Evolutionary conservation across 2,113 vertebrate species (phyloP).

Genomic region (Xyrauchen texanus): DNA sequence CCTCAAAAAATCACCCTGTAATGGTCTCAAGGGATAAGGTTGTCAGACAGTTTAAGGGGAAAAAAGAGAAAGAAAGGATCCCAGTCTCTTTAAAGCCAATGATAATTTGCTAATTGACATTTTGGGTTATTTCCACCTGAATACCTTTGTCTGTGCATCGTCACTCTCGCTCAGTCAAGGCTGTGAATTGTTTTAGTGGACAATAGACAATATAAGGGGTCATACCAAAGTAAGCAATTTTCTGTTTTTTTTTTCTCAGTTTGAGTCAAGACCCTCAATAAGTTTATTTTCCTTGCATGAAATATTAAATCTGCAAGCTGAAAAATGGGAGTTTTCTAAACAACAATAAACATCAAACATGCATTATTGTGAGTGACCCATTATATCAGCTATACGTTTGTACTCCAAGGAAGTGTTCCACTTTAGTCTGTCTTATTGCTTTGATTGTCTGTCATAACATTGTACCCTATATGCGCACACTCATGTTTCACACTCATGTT

Average conservation of each 20-base stretch:
- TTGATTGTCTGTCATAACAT: slow-evolving; percentile 6
- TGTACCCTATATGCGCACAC: background rate
- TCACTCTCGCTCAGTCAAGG: slow-evolving; percentile 54
- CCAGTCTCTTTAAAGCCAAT: slow-evolving; percentile 72
- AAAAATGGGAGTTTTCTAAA: background rate
- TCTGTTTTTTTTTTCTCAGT: slow-evolving; percentile 1
- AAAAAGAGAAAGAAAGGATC: slow-evolving; percentile 62
- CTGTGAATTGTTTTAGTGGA: slow-evolving; percentile 44
- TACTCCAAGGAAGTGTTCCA: background rate
- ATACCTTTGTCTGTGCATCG: slow-evolving; percentile 70
- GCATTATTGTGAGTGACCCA: background rate
- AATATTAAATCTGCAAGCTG: background rate
- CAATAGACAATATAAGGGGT: slow-evolving; percentile 36
- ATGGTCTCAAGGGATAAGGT: slow-evolving; percentile 79
- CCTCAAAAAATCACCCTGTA: slow-evolving; percentile 82
- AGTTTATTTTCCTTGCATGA: background rate
- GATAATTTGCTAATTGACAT: slow-evolving; percentile 79
- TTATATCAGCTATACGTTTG: background rate
- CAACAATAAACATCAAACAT: background rate
- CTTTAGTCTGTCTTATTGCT: slow-evolving; percentile 11
- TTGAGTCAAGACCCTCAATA: slow-evolving; percentile 1
- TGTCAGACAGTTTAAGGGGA: slow-evolving; percentile 70
- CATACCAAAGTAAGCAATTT: slow-evolving; percentile 13
- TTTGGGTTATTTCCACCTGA: slow-evolving; percentile 78
- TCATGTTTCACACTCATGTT: background rate